Conservation (phyloP, 1,140 invertebrate genomes). For the Magallana ariakensis region DNA sequence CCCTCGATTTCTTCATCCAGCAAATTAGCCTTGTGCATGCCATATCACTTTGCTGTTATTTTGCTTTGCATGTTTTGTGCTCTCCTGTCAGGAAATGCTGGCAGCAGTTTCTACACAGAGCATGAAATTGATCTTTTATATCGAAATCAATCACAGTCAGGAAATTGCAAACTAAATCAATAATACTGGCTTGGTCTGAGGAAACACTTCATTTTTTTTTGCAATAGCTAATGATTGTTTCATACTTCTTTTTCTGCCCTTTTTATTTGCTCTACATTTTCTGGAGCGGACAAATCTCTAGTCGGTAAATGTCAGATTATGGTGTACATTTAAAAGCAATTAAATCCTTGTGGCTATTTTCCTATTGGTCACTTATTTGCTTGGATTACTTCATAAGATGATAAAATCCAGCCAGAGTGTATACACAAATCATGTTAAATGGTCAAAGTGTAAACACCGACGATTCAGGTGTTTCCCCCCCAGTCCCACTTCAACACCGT, state of each 20-base stretch:
- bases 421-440: neutral
- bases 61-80: neutral
- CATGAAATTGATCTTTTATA: conserved; percentile 19
- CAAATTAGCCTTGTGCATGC: neutral
- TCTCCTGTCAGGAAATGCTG: neutral
- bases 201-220: neutral
- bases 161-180: conserved; percentile 3
- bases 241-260: neutral
- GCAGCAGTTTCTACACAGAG: neutral
- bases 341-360: neutral
- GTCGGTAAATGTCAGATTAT: neutral
- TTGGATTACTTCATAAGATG: conserved; percentile 5
- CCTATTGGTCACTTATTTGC: conserved; percentile 28
- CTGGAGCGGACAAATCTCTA: too few species aligned
- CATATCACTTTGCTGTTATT: neutral
- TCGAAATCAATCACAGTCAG: conserved; percentile 9
- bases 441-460: neutral
- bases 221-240: neutral
- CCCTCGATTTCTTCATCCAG: neutral
- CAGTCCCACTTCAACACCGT: neutral
- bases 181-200: neutral
- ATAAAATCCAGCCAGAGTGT: neutral
- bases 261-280: too few species aligned
- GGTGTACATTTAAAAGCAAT: conserved; percentile 11
- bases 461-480: neutral